Conservation (phyloP, 2,113 vertebrate genomes). For the Anser cygnoides region DNA sequence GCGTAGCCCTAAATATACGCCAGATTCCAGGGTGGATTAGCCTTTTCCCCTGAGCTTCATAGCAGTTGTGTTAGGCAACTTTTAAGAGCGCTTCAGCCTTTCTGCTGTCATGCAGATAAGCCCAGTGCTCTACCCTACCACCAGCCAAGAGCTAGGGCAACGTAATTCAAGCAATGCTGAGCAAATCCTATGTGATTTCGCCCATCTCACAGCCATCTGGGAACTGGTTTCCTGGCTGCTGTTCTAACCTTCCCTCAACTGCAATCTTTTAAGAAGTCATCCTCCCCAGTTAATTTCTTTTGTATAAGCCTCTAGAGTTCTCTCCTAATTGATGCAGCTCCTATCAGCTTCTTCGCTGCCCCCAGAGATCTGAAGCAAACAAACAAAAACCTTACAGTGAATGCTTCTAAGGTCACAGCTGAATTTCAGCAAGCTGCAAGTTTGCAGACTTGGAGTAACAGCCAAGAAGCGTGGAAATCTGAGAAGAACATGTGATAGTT, state of each 20-base stretch:
- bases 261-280: slow-evolving; percentile 12
- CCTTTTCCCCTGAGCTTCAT: not conserved
- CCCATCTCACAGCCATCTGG: slow-evolving; percentile 11
- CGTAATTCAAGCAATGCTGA: slow-evolving; percentile 30
- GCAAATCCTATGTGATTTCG: slow-evolving; percentile 9
- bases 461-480: not conserved
- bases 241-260: not conserved
- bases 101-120: not conserved
- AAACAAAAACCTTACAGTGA: not conserved
- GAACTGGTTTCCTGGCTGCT: slow-evolving; percentile 26
- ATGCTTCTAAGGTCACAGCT: not conserved
- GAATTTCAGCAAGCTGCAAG: slow-evolving; percentile 21
- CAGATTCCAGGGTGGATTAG: not conserved
- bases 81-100: slow-evolving; percentile 52
- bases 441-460: not conserved
- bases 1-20: not conserved
- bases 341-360: not conserved
- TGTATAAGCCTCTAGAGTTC: not conserved
- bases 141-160: slow-evolving; percentile 6
- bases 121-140: not conserved
- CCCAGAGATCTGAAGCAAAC: not conserved
- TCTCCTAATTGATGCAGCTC: not conserved
- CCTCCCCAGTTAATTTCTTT: not conserved
- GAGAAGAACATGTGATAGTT: not conserved
- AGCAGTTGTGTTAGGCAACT: not conserved